Evolutionary conservation across 2,888 invertebrate genomes (phyloP), one percentile per base, ranked within the genome.

Genomic region (Ischnura elegans): DNA sequence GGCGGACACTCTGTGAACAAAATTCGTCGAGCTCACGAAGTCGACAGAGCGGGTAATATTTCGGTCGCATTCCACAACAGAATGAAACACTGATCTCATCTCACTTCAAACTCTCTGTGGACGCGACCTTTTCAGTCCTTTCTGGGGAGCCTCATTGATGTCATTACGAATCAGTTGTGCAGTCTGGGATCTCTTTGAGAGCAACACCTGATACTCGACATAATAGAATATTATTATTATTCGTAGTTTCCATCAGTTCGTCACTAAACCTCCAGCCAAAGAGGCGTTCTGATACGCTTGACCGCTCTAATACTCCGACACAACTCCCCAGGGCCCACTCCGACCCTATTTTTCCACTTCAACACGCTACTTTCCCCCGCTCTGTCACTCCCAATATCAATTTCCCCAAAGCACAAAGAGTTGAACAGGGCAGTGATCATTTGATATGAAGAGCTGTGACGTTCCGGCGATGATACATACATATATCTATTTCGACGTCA

Each of bases 171-270:
- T 36, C 76, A 36, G 76, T 0, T 13, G 36, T 29, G 36, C 76
- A 76, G 76, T 25, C 76, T 36, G 6, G 36, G 36, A 76, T 29
- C 36, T 16, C 76, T 76, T 36, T 76, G 76, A 36, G 76, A 76
- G 36, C 76, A 76, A 76, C 76, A 76, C 76, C 76, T 76, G 76
- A 76, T 76, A 36, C 76, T 76, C 76, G 10, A 13, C 76, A 76
- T 76, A 76, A 76, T 76, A 16, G 76, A 76, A 76, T 76, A 76
- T 76, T 76, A 76, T 76, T 76, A 76, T 36, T 13, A 76, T 76
- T 76, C 76, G 76, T 76, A 76, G 29, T 76, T 0, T 21, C 76
- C 29, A 76, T 76, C 76, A 76, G 76, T 36, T n/a, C 76, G 8
- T 76, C 76, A 2, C 76, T 5, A n/a, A 76, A n/a, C 76, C 76